Percentiles rank a stretch among this genome's conserved stretches.
phyloP scores from a whole-genome alignment of 2,113 vertebrate species.

The Choloepus hoffmanni region DNA sequence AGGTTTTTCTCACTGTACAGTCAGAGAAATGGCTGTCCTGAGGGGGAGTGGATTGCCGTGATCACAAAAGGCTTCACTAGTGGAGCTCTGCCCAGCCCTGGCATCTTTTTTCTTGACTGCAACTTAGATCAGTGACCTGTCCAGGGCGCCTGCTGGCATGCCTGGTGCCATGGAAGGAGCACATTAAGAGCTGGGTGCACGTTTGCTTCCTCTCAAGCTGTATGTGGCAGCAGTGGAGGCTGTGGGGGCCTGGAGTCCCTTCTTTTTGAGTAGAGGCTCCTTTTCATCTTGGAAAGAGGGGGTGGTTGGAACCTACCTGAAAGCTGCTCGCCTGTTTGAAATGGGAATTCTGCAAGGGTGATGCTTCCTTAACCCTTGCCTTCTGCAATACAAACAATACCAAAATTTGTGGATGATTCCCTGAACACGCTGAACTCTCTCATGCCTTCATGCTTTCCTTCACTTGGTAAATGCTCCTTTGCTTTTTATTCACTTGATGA shows the following conservation, averaged over 20 bases:
- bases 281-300: background rate
- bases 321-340: background rate
- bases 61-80: background rate
- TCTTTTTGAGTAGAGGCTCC: background rate
- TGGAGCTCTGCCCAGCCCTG: background rate
- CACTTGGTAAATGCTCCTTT: background rate
- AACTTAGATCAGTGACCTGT: background rate
- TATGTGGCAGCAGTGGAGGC: background rate
- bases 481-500: background rate
- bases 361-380: background rate
- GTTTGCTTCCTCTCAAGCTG: background rate
- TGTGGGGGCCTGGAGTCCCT: background rate
- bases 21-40: background rate
- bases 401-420: background rate
- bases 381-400: background rate
- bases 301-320: too few relatives aligned
- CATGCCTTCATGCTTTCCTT: background rate
- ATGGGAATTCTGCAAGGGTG: background rate
- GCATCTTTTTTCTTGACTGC: background rate
- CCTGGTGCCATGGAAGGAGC: background rate
- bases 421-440: background rate
- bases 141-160: background rate
- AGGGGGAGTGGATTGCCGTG: background rate
- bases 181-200: too few relatives aligned
- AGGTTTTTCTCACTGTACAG: background rate